Evolutionary conservation across 2,113 vertebrate genomes (phyloP).

Genomic region (Narcine bancroftii): DNA sequence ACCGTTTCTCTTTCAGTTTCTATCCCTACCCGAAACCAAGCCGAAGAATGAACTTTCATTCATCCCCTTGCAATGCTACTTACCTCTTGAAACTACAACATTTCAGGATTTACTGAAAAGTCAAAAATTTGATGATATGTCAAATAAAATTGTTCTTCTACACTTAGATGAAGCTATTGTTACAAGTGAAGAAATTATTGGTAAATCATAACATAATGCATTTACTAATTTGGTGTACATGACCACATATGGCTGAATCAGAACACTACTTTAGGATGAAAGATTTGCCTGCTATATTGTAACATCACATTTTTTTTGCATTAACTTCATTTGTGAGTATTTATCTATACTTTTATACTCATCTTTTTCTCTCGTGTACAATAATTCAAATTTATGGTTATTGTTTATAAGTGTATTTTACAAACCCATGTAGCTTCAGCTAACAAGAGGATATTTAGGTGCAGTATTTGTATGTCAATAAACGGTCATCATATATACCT

Average conservation of each 20-base stretch:
- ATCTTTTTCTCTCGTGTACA: too few species aligned
- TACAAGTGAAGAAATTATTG: background rate
- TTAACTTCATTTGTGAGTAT: too few species aligned
- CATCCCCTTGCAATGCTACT: background rate
- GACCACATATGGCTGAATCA: too few species aligned
- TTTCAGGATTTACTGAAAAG: background rate
- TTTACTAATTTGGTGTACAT: background rate
- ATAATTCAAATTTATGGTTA: too few species aligned
- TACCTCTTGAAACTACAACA: background rate
- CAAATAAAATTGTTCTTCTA: background rate
- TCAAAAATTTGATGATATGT: background rate
- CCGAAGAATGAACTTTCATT: background rate
- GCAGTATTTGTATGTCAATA: too few species aligned
- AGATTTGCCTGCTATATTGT: too few species aligned
- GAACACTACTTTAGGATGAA: too few species aligned
- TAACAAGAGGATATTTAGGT: too few species aligned
- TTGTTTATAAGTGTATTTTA: too few species aligned
- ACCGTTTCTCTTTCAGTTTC: background rate
- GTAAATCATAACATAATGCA: background rate
- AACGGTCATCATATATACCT: slow-evolving; percentile 67
- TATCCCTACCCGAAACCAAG: background rate
- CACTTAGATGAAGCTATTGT: background rate
- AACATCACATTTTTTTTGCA: too few species aligned
- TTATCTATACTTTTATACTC: too few species aligned
- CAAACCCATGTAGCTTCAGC: too few species aligned